Conservation (phyloP, 2,888 invertebrate genomes). For the Cacoxenus indagator region DNA sequence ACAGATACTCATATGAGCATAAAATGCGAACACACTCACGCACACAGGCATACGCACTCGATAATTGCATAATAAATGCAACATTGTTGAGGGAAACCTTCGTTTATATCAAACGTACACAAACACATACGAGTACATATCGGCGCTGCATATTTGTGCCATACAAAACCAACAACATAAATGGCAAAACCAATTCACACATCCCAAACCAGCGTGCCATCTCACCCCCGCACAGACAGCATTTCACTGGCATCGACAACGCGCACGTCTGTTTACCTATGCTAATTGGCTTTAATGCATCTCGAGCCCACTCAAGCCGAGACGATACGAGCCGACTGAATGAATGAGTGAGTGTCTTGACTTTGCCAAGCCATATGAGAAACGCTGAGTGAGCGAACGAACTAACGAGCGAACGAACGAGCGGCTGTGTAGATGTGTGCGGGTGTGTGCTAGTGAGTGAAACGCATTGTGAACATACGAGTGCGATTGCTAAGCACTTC, state of each 20-base stretch:
- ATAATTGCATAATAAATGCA: conserved; percentile 65
- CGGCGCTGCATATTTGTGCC: background rate
- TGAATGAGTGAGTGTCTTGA: conserved; percentile 8
- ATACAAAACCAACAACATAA: conserved; percentile 10
- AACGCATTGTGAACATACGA: conserved; percentile 1
- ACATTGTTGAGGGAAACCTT: conserved; percentile 48
- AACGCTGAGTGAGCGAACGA: conserved; percentile 26
- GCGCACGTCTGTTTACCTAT: conserved; percentile 65
- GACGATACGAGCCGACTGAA: too few relatives aligned
- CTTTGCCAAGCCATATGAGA: conserved; percentile 33
- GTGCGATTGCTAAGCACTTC: background rate
- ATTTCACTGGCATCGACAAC: conserved; percentile 58
- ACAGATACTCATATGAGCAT: conserved; percentile 3
- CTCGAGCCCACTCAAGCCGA: conserved; percentile 54
- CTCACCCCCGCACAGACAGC: conserved; percentile 42
- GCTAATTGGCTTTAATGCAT: conserved; percentile 67
- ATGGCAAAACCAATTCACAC: conserved; percentile 20
- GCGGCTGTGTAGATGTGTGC: too few relatives aligned
- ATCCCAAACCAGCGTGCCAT: conserved; percentile 28
- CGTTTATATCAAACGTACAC: conserved; percentile 27
- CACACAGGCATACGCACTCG: conserved; percentile 49
- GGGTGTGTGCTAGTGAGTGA: conserved; percentile 31
- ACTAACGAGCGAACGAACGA: too few relatives aligned
- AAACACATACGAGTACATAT: conserved; percentile 8
- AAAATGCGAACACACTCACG: conserved; percentile 26